These are phyloP conservation scores for Ypsolopha scabrella DNA, from an alignment of 2,888 invertebrate genomes.

Conservation along the genomic window DNA sequence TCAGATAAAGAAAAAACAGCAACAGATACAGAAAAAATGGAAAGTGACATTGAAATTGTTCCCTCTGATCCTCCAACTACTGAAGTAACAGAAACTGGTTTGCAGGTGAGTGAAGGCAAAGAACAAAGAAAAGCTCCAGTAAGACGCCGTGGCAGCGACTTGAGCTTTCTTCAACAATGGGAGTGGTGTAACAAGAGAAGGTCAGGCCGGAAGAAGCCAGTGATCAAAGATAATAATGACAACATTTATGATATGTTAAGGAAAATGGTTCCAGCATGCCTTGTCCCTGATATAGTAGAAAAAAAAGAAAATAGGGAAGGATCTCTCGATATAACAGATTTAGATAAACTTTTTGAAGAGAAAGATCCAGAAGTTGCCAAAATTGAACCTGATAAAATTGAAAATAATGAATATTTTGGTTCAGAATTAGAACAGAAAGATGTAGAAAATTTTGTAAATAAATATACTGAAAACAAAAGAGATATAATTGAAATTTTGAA, in stretches of 20 bases:
- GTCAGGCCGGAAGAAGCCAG: conserved; percentile 59
- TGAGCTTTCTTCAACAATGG: conserved; percentile 81
- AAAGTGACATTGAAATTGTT: conserved; percentile 41
- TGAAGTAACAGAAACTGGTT: conserved; percentile 18
- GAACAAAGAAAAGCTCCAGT: conserved; percentile 59
- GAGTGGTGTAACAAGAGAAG: conserved; percentile 78
- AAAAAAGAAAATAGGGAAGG: conserved; percentile 62
- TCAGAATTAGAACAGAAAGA: conserved; percentile 74
- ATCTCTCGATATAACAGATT: conserved; percentile 73
- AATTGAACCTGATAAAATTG: conserved; percentile 2
- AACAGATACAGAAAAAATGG: conserved; percentile 44
- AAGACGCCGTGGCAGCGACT: conserved; percentile 78
- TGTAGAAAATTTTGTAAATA: conserved; percentile 72
- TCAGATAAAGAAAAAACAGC: conserved; percentile 52
- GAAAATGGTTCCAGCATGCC: conserved; percentile 72
- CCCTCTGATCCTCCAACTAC: conserved; percentile 17
- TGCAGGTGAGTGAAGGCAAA: conserved; percentile 38
- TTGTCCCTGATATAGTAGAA: conserved; percentile 55
- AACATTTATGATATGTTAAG: conserved; percentile 77
- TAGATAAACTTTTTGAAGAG: conserved; percentile 72
- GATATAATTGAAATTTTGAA: conserved; percentile 73
- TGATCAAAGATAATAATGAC: conserved; percentile 69
- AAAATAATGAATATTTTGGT: conserved; percentile 71
- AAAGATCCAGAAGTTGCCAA: conserved; percentile 31
- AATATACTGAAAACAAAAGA: conserved; percentile 65